Evolutionary conservation across 2,888 invertebrate species (phyloP), one percentile per base, ranked within the genome.

Genomic region (Iphiclides podalirius): DNA sequence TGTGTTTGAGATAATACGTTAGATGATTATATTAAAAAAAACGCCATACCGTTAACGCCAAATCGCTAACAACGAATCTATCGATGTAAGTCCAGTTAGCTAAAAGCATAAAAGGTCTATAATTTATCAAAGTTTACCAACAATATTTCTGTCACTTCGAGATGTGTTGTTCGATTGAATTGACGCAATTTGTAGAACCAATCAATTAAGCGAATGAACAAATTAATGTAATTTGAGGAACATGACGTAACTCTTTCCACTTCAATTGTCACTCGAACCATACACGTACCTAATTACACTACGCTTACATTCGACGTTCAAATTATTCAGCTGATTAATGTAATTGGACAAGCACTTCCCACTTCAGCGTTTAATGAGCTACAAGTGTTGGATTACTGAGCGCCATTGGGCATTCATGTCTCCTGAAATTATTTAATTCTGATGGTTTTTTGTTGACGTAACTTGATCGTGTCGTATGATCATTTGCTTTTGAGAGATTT

Each of bases 191-290:
- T n/a, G n/a, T n/a, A n/a, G n/a, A n/a, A n/a, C n/a, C n/a, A n/a
- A n/a, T n/a, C n/a, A n/a, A n/a, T n/a, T n/a, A n/a, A n/a, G n/a
- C n/a, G n/a, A n/a, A n/a, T n/a, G 35, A 8, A 26, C 15, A 15
- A 20, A 20, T 42, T 13, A 36, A 42, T 40, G n/a, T 47, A 37
- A 47, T 42, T 36, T 17, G 47, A 37, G 36, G 36, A 15, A 14
- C 11, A 14, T 39, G 23, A 20, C 39, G 2, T 37, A 41, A 41
- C 36, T 42, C 9, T 11, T 47, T 47, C 35, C 28, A 36, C 17
- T 42, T 37, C 28, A 16, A 28, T 47, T 26, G 35, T 16, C 13
- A 28, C 13, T 17, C 26, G 26, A 47, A 8, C 4, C 34, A 17
- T 34, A 12, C 15, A 12, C 4, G 16, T 17, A 13, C 17, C n/a